Evolutionary conservation across 2,113 vertebrate genomes (phyloP), one percentile per base, ranked within the genome.

Genomic region (Sander lucioperca): DNA sequence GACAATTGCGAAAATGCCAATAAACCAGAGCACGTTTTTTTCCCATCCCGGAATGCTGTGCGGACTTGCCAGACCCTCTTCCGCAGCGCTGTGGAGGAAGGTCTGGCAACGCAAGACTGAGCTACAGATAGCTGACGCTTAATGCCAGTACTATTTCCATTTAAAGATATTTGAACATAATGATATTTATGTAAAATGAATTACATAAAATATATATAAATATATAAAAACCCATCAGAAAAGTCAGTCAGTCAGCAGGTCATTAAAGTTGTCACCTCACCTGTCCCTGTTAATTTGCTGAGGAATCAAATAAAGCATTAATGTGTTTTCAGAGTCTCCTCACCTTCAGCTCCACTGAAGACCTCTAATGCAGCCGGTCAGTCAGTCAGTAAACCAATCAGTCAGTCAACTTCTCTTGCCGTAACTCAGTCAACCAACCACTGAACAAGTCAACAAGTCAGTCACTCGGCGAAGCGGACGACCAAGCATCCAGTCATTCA

Each of bases 361-460:
- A 75, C 84, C 83, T 83, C 62, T 73, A 65, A 76, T 47, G 51
- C 68, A 79, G 61, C 77, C 56, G 50, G 68, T 15, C 39, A 53
- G 63, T 71, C 39, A 53, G 63, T 71, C 56, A 59, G 43, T 53
- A 53, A 78, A 85, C 63, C 77, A 83, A 47, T 77, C 69, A 87
- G 79, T 77, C 86, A 73, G 65, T 80, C 83, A 80, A 51, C 77
- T 65, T 48, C 57, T 79, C 43, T 57, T 16, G 36, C 47, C 15
- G 39, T 75, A 73, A 90, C 80, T 88, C 72, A 82, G 84, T 77
- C 82, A 85, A 51, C 74, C 25, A 5, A 80, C 73, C 18, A 47
- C 85, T 18, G 54, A 82, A 82, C 77, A 63, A 91, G 90, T 91
- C 91, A 93, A 91, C 84, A 90, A 92, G 89, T 90, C 89, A 86